Conservation (phyloP, 30 jellyfish, hydroid and myxozoan species). For the Pseudorhiza aurosa region DNA sequence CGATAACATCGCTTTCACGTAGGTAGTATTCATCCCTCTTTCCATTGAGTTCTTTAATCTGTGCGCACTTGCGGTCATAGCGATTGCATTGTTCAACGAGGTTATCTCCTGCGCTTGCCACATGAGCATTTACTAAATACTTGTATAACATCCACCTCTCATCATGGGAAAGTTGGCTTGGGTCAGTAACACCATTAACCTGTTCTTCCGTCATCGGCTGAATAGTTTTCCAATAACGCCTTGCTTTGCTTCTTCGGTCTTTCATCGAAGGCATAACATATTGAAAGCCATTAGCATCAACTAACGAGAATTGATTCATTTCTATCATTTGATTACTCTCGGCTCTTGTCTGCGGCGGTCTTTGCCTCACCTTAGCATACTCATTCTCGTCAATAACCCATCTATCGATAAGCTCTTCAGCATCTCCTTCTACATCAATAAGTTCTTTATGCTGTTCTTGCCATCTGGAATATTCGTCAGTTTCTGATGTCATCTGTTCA, state of each 20-base stretch:
- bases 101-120: background rate
- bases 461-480: background rate
- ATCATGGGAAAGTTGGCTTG: slow-evolving; percentile 34
- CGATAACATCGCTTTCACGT: slow-evolving; percentile 61
- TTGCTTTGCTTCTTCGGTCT: slow-evolving; percentile 46
- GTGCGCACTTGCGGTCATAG: slow-evolving; percentile 70
- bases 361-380: background rate
- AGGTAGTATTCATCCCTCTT: slow-evolving; percentile 68
- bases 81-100: slow-evolving; percentile 12
- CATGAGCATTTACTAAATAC: slow-evolving; percentile 45
- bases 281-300: slow-evolving; percentile 51
- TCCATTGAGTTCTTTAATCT: slow-evolving; percentile 42
- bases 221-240: slow-evolving; percentile 3
- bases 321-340: background rate
- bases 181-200: slow-evolving; percentile 40
- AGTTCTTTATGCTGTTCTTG: background rate
- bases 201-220: slow-evolving; percentile 64
- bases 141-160: slow-evolving; percentile 81
- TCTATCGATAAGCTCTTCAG: slow-evolving; percentile 70
- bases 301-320: background rate
- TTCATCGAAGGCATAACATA: slow-evolving; percentile 44
- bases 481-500: too few relatives aligned
- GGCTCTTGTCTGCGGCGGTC: background rate
- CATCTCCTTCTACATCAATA: slow-evolving; percentile 73
- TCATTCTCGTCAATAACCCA: slow-evolving; percentile 67